Base-by-base conservation (phyloP, 1,140 invertebrate species). In the Mizuhopecten yessoensis region DNA sequence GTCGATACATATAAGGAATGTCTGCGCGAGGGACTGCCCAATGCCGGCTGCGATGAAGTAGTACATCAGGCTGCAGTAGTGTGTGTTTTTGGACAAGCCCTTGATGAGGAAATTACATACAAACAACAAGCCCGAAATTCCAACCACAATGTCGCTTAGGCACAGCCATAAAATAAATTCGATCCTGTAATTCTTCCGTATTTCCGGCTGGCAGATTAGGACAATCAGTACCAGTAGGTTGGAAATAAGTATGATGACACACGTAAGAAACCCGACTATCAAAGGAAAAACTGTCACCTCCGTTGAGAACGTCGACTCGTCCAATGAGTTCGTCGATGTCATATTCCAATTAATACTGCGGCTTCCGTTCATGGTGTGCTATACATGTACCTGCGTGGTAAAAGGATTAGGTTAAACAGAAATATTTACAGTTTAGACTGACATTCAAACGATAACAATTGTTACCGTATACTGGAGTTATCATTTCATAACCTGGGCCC, bases 51-150 rank as follows among this genome's bases (percentile, higher is more conserved):
- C n/a, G 3, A 75, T 75, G 5, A 75, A 75, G n/a, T 75, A 17
- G n/a, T 75, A 75, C 57, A 75, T 75, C 57, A 75, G 29, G 5
- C 57, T 75, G 29, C 57, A 75, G n/a, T 75, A 75, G n/a, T 75
- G 23, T 75, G 57, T 29, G 17, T 75, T 75, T 1, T 5, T 75
- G 2, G 57, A 29, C n/a, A 75, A 29, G 7, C 29, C 57, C 57
- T 75, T 75, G 23, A 75, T 75, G 57, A 75, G 5, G n/a, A 29
- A 75, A 17, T 75, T 75, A 29, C n/a, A 29, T 29, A n/a, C 57
- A 75, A 75, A 75, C 57, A 75, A 29, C 57, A 23, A 75, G 57
- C 57, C 57, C n/a, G 57, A 0, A 29, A 75, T 75, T 29, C 57
- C n/a, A 29, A 75, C 23, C 1, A 75, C 57, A 17, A 75, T n/a